phyloP scores from a whole-genome alignment of 2,797 vertebrate genomes.

The Octomys mimax region DNA sequence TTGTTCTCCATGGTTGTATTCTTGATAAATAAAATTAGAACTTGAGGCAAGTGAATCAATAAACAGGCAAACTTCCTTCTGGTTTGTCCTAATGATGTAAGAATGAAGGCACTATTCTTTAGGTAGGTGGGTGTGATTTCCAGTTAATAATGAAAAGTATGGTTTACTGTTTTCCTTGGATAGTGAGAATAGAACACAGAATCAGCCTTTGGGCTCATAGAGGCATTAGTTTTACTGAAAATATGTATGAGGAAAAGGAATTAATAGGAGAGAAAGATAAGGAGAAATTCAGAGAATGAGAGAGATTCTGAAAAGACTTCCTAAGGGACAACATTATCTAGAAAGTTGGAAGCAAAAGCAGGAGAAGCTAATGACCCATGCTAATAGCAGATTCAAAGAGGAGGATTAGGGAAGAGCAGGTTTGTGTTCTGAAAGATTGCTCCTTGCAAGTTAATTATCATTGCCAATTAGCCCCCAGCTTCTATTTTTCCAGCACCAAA shows the following conservation, averaged over 20 bases:
- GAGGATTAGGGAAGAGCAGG: neutral
- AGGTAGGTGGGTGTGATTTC: neutral
- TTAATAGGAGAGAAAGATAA: neutral
- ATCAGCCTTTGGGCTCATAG: neutral
- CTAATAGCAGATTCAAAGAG: neutral
- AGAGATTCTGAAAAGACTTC: neutral
- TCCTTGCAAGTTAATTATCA: neutral
- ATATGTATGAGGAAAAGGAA: neutral
- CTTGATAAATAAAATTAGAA: neutral
- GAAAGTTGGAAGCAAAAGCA: neutral
- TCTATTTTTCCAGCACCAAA: fast-evolving
- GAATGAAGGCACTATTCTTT: neutral
- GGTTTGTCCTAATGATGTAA: neutral
- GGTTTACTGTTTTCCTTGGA: neutral
- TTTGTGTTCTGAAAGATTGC: fast-evolving
- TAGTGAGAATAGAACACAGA: neutral
- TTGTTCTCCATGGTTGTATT: neutral
- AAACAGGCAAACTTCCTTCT: neutral
- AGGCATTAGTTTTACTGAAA: neutral
- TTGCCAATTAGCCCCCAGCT: neutral
- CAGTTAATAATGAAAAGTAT: neutral
- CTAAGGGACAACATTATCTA: neutral
- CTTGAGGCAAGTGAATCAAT: neutral
- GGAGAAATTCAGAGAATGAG: neutral
- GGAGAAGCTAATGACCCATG: neutral